Conservation (phyloP, 2,113 vertebrate genomes). For the Sturnira hondurensis region DNA sequence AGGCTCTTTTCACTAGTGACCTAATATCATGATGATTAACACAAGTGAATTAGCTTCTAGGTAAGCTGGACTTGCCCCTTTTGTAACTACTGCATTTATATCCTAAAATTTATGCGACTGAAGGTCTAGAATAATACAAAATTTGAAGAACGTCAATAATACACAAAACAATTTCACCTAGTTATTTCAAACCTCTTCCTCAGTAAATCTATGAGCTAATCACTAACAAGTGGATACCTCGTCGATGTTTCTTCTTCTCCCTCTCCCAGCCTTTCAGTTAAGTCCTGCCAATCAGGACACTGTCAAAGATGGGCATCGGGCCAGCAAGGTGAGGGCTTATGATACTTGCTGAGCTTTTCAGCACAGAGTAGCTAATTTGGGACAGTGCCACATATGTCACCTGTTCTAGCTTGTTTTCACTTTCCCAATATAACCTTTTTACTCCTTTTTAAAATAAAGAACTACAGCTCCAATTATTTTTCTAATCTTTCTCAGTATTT, state of each 20-base stretch:
- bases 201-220: background rate
- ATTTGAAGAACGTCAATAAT: background rate
- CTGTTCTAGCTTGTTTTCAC: background rate
- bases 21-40: conserved; percentile 62
- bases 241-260: background rate
- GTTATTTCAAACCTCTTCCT: background rate
- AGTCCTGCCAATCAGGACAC: background rate
- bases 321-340: background rate
- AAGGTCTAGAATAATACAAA: background rate
- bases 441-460: background rate
- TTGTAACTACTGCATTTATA: conserved; percentile 12
- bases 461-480: background rate
- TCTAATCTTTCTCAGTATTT: background rate
- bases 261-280: background rate
- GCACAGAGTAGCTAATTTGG: background rate
- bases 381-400: background rate
- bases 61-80: background rate
- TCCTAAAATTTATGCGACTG: background rate
- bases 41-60: conserved; percentile 30
- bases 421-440: background rate
- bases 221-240: background rate
- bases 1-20: conserved; percentile 78
- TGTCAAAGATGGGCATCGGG: background rate
- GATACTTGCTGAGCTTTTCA: background rate
- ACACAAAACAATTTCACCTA: background rate